Conservation (phyloP, 1,140 invertebrate species). For the Proctacanthus coquilletti region DNA sequence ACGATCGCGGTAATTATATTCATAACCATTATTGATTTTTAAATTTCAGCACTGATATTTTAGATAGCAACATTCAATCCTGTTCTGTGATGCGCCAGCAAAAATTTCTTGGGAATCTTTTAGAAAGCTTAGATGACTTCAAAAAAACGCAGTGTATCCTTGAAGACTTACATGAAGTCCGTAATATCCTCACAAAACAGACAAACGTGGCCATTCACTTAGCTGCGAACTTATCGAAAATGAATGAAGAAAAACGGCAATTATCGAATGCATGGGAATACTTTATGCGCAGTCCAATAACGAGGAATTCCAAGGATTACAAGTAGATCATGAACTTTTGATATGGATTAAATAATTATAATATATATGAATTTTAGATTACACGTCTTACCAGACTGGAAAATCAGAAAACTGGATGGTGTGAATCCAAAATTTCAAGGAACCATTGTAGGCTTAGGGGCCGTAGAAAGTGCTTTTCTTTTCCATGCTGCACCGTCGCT, state of each 20-base stretch:
- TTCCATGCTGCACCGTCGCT: conserved; percentile 49
- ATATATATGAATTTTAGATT: conserved; percentile 27
- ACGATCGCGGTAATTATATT: conserved; percentile 36
- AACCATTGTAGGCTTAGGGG: conserved; percentile 53
- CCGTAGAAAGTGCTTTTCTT: conserved; percentile 64
- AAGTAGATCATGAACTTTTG: conserved; percentile 2
- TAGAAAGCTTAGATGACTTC: conserved; percentile 39
- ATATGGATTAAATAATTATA: conserved; percentile 4
- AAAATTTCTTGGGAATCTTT: conserved; percentile 52
- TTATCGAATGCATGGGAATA: conserved; percentile 37
- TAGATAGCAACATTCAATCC: conserved; percentile 57
- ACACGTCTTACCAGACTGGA: conserved; percentile 34
- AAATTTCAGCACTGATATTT: no score
- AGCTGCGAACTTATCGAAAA: conserved; percentile 48
- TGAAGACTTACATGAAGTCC: conserved; percentile 43
- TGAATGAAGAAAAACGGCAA: conserved; percentile 33
- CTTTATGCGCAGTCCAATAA: no score
- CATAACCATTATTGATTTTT: not conserved
- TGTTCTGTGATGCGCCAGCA: conserved; percentile 58
- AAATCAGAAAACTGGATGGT: conserved; percentile 25
- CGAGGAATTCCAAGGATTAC: no score
- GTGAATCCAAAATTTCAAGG: conserved; percentile 10
- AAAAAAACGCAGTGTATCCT: conserved; percentile 38
- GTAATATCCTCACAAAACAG: conserved; percentile 39
- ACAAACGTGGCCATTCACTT: conserved; percentile 52